phyloP scores from a whole-genome alignment of 2,113 vertebrate genomes.

The Oostethus manadensis region DNA sequence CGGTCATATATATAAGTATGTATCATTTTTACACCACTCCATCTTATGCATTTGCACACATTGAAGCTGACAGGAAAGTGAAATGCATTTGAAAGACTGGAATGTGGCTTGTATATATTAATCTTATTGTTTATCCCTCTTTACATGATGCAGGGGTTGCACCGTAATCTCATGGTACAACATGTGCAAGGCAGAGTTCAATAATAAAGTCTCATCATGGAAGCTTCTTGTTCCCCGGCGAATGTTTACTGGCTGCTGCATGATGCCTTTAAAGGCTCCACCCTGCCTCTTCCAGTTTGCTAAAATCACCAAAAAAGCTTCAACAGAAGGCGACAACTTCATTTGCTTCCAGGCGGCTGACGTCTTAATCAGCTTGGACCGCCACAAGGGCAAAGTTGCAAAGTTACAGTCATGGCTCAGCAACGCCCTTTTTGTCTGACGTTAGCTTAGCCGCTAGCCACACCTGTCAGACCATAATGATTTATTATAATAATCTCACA shows the following conservation, averaged over 20 bases:
- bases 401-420: constrained; percentile 66
- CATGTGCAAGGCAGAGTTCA: too few relatives aligned
- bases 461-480: constrained; percentile 33
- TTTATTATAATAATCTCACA: neutral
- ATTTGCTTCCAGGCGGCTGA: constrained; percentile 21
- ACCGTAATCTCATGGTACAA: neutral
- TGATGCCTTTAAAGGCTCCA: neutral
- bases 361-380: constrained; percentile 37
- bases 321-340: neutral
- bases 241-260: too few relatives aligned
- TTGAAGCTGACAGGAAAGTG: too few relatives aligned
- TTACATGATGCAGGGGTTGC: too few relatives aligned
- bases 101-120: too few relatives aligned
- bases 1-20: too few relatives aligned
- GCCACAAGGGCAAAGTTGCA: constrained; percentile 58
- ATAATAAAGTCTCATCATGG: too few relatives aligned
- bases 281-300: neutral
- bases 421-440: constrained; percentile 67
- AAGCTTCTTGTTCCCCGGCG: too few relatives aligned
- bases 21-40: too few relatives aligned
- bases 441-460: constrained; percentile 54
- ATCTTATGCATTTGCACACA: too few relatives aligned
- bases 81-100: too few relatives aligned
- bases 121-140: too few relatives aligned
- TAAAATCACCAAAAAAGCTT: neutral